phyloP scores from a whole-genome alignment of 1,140 invertebrate genomes.

The Caenorhabditis briggsae region DNA sequence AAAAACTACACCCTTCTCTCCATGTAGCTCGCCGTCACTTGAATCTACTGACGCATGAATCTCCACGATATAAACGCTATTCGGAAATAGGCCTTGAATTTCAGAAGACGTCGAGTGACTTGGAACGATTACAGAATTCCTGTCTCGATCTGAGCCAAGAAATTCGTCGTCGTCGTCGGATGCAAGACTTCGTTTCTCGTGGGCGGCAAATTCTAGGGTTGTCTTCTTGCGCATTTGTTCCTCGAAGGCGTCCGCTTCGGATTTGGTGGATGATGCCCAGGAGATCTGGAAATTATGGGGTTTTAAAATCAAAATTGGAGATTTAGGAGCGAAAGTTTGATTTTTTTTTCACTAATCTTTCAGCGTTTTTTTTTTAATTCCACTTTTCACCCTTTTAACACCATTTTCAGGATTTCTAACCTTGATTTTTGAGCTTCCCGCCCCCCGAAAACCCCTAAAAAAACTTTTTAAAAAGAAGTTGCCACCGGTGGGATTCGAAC shows the following conservation, averaged over 20 bases:
- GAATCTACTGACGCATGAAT: constrained; percentile 72
- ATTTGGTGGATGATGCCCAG: constrained; percentile 42
- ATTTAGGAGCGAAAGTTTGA: too few relatives aligned
- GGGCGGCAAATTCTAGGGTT: constrained; percentile 56
- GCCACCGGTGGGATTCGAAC: too few relatives aligned
- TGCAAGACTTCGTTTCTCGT: constrained; percentile 60
- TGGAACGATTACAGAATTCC: constrained; percentile 55
- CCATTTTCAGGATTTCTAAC: too few relatives aligned
- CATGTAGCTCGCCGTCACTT: constrained; percentile 71
- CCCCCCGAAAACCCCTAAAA: too few relatives aligned
- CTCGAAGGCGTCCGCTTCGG: constrained; percentile 64
- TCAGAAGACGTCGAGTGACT: constrained; percentile 45
- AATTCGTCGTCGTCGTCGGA: constrained; percentile 67
- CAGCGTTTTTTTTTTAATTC: too few relatives aligned
- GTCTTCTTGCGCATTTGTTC: constrained; percentile 63
- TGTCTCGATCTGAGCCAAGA: constrained; percentile 46
- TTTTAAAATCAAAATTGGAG: too few relatives aligned
- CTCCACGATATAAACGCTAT: constrained; percentile 73
- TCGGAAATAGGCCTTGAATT: constrained; percentile 57
- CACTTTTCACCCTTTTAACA: too few relatives aligned
- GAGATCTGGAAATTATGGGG: constrained; percentile 60
- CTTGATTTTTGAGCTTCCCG: too few relatives aligned
- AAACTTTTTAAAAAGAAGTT: too few relatives aligned
- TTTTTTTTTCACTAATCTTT: too few relatives aligned
- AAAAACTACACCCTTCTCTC: constrained; percentile 67